Conservation (phyloP, 2,113 vertebrate genomes). For the Caretta caretta region DNA sequence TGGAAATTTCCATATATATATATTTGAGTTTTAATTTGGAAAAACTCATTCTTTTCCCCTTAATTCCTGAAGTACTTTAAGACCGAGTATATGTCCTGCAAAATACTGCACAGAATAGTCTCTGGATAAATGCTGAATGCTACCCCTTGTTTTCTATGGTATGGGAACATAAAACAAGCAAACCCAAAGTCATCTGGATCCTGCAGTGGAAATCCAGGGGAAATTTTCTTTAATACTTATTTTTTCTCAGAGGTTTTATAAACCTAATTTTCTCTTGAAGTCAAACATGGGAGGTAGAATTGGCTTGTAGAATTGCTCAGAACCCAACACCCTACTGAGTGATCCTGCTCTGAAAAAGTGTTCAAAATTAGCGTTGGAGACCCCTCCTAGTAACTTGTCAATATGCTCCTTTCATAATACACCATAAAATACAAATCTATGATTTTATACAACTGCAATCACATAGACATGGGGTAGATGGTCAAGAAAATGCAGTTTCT, state of each 20-base stretch:
- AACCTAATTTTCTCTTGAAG: not conserved
- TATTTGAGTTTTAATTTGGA: not conserved
- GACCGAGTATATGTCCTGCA: rapidly evolving
- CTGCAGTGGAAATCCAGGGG: not conserved
- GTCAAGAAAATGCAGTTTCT: not conserved
- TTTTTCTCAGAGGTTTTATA: not conserved
- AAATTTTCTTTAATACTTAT: not conserved
- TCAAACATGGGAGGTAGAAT: not conserved
- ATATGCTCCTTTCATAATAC: not conserved
- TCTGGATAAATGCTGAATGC: rapidly evolving
- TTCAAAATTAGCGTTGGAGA: not conserved
- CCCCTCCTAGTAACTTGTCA: not conserved
- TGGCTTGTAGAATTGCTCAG: not conserved
- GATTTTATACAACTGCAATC: not conserved
- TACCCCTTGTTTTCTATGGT: not conserved
- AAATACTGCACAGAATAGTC: not conserved
- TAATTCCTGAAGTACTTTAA: not conserved
- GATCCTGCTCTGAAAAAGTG: rapidly evolving
- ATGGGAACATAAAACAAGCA: not conserved
- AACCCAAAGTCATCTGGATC: not conserved
- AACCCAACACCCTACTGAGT: not conserved
- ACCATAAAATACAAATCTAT: not conserved
- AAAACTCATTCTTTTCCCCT: not conserved
- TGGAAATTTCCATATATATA: not conserved
- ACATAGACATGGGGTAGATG: not conserved